These are phyloP conservation scores for Polydrusus cervinus DNA, from an alignment of 2,888 invertebrate species.

Conservation along the genomic window DNA sequence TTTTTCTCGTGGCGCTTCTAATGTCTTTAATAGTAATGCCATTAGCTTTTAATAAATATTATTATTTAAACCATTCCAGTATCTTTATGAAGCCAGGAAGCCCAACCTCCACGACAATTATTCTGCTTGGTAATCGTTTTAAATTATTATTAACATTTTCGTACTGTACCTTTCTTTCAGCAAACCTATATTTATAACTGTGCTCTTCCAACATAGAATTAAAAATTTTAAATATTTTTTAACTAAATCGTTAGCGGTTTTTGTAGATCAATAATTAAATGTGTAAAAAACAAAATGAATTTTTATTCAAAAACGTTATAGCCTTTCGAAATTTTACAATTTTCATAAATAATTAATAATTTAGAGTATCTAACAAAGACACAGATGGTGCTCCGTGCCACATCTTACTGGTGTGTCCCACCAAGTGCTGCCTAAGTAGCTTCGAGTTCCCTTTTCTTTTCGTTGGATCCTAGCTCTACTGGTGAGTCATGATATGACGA, in stretches of 20 bases:
- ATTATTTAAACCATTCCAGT: constrained; percentile 29
- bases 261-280: neutral
- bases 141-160: constrained; percentile 33
- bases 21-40: constrained; percentile 38
- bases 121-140: constrained; percentile 31
- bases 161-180: constrained; percentile 1
- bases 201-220: neutral
- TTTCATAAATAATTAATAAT: too few relatives aligned
- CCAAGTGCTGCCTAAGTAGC: too few relatives aligned
- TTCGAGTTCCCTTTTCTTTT: too few relatives aligned
- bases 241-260: neutral
- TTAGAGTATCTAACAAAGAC: too few relatives aligned
- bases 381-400: too few relatives aligned
- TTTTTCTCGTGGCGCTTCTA: constrained; percentile 39
- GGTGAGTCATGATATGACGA: too few relatives aligned
- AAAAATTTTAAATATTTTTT: neutral
- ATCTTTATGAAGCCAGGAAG: constrained; percentile 33
- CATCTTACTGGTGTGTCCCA: too few relatives aligned
- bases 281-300: too few relatives aligned
- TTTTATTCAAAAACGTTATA: too few relatives aligned
- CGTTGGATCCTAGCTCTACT: too few relatives aligned
- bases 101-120: constrained; percentile 35
- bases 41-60: constrained; percentile 45
- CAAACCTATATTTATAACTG: constrained; percentile 30
- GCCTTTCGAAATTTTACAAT: too few relatives aligned